phyloP scores from a whole-genome alignment of 2,888 invertebrate genomes.

The Drosophila maculinotata region DNA sequence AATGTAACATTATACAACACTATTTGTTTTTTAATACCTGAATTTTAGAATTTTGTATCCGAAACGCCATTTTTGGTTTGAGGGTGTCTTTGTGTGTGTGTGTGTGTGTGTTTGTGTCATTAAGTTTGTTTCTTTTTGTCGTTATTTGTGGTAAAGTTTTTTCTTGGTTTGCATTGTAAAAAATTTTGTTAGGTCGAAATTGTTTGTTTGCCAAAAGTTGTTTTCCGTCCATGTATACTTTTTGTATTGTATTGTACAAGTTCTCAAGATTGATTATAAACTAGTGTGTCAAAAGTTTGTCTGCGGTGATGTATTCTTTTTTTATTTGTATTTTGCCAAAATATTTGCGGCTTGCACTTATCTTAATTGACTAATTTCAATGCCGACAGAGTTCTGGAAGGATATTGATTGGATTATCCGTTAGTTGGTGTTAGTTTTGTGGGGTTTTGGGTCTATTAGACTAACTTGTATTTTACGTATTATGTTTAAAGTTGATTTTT shows the following conservation, averaged over 20 bases:
- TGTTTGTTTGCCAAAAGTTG: slow-evolving; percentile 62
- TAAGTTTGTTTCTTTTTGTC: slow-evolving; percentile 25
- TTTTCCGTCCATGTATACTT: slow-evolving; percentile 39
- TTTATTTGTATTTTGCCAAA: slow-evolving; percentile 35
- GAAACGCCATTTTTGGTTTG: slow-evolving; percentile 80
- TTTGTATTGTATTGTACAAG: slow-evolving; percentile 41
- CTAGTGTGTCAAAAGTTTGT: slow-evolving; percentile 35
- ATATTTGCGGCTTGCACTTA: slow-evolving; percentile 48
- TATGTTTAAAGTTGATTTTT: slow-evolving; percentile 25
- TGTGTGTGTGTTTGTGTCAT: slow-evolving; percentile 40
- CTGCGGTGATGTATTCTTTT: slow-evolving; percentile 15
- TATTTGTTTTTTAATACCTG: slow-evolving; percentile 82
- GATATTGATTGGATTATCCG: slow-evolving; percentile 43
- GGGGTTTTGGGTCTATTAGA: slow-evolving; percentile 25
- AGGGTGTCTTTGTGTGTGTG: slow-evolving; percentile 36
- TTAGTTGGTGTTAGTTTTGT: slow-evolving; percentile 17
- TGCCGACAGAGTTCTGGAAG: slow-evolving; percentile 55
- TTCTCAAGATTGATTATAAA: slow-evolving; percentile 31
- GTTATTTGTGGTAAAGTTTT: slow-evolving; percentile 47
- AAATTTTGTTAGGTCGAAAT: slow-evolving; percentile 61
- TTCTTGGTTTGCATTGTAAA: slow-evolving; percentile 48
- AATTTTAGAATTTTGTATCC: slow-evolving; percentile 85
- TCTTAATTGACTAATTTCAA: slow-evolving; percentile 68
- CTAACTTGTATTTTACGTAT: slow-evolving; percentile 47
- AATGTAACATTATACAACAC: slow-evolving; percentile 79